Evolutionary conservation across 2,113 vertebrate genomes (phyloP).

Genomic region (Ahaetulla prasina): DNA sequence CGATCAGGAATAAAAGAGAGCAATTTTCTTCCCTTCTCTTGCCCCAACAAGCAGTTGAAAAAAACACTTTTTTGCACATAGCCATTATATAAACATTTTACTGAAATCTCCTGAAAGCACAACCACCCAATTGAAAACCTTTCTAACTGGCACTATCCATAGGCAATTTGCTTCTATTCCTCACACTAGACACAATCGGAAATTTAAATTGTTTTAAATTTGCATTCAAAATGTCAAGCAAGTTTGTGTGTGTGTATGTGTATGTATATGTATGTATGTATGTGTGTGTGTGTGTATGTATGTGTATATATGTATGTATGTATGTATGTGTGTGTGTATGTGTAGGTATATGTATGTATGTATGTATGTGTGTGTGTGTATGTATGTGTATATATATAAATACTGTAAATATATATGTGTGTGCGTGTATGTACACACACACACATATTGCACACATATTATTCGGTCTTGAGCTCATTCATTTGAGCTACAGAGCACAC

Average conservation of each 20-base stretch:
- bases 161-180: neutral
- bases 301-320: too few species aligned
- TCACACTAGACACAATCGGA: neutral
- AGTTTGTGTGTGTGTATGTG: too few species aligned
- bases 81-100: neutral
- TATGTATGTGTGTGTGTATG: too few species aligned
- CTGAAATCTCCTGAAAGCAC: neutral
- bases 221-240: neutral
- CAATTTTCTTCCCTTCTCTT: neutral
- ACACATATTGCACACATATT: neutral
- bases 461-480: slow-evolving; percentile 32
- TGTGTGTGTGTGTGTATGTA: too few species aligned
- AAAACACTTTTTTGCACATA: neutral
- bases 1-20: neutral
- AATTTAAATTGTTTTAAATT: neutral
- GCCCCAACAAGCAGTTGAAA: neutral
- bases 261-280: too few species aligned
- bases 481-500: slow-evolving; percentile 25
- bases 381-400: too few species aligned
- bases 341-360: too few species aligned
- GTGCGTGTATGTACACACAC: too few species aligned
- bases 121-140: too few species aligned
- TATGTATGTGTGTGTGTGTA: too few species aligned
- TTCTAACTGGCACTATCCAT: neutral
- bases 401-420: too few species aligned